phyloP scores from a whole-genome alignment of 2,888 invertebrate genomes.

The Mesopsocus fuscifrons region DNA sequence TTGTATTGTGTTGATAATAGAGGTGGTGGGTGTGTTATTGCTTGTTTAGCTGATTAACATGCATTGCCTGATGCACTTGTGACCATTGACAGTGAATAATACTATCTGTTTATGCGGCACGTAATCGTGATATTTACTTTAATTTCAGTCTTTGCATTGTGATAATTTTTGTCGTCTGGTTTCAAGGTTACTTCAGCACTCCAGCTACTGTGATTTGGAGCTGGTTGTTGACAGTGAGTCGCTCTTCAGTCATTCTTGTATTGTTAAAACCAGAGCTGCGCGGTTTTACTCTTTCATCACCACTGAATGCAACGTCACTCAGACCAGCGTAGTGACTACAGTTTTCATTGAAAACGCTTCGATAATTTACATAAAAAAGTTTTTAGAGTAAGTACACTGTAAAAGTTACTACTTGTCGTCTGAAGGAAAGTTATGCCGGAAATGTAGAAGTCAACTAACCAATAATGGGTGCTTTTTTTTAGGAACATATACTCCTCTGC shows the following conservation, averaged over 20 bases:
- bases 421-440: too few species aligned
- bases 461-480: too few species aligned
- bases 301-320: slow-evolving; percentile 19
- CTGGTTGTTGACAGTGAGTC: slow-evolving; percentile 35
- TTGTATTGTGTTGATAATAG: too few species aligned
- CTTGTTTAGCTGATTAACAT: too few species aligned
- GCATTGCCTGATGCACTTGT: too few species aligned
- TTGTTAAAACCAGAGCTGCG: slow-evolving; percentile 36
- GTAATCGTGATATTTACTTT: too few species aligned
- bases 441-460: too few species aligned
- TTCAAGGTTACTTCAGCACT: slow-evolving; percentile 40
- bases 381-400: slow-evolving; percentile 10
- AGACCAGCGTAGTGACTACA: not conserved
- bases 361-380: slow-evolving; percentile 6
- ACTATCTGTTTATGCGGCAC: too few species aligned
- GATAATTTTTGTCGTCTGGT: slow-evolving; percentile 11
- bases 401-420: slow-evolving; percentile 10
- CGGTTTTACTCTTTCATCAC: slow-evolving; percentile 33
- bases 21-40: too few species aligned
- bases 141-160: too few species aligned
- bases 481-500: slow-evolving; percentile 33
- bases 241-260: slow-evolving; percentile 38
- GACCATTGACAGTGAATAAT: too few species aligned
- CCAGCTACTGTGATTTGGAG: slow-evolving; percentile 38
- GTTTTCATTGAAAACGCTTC: slow-evolving; percentile 5